Percentiles rank a stretch among this genome's conserved stretches.
These are phyloP conservation scores for Dipodomys merriami DNA, from an alignment of 2,113 vertebrate genomes.

Conservation along the genomic window DNA sequence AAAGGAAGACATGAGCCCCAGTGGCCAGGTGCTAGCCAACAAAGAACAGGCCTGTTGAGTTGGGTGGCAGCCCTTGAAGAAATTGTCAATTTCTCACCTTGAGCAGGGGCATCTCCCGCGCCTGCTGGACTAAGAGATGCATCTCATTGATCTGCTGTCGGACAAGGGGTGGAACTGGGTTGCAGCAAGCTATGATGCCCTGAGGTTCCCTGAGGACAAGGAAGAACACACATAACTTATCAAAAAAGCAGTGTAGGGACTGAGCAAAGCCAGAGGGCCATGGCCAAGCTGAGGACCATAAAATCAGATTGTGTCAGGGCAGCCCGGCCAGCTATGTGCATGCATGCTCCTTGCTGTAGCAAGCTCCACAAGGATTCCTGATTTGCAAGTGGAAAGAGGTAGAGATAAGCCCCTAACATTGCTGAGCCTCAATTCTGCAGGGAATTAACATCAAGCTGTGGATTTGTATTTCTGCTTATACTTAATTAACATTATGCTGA, in stretches of 20 bases:
- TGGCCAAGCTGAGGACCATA: not conserved
- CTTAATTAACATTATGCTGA: not conserved
- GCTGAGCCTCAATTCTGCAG: not conserved
- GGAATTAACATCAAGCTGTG: not conserved
- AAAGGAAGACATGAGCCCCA: rapidly evolving
- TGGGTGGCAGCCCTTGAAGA: not conserved
- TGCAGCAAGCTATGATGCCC: slow-evolving; percentile 97
- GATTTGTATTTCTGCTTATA: not conserved
- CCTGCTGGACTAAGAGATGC: slow-evolving; percentile 93
- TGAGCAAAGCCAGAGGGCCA: rapidly evolving
- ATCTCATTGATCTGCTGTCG: slow-evolving; percentile 97
- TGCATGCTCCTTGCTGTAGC: rapidly evolving
- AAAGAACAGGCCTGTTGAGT: not conserved
- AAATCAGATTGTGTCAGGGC: rapidly evolving
- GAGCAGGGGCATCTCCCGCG: slow-evolving; percentile 94
- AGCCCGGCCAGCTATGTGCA: rapidly evolving
- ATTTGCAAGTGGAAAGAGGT: not conserved
- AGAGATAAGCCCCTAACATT: not conserved
- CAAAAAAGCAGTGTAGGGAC: rapidly evolving
- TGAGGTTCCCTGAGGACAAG: slow-evolving; percentile 91
- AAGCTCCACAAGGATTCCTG: not conserved
- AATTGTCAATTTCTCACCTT: slow-evolving; percentile 88
- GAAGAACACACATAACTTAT: not conserved
- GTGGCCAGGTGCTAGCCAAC: too few relatives aligned
- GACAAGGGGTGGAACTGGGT: slow-evolving; percentile 94